A percentile compares a stretch with the other conserved stretches of the same genome.
These are phyloP conservation scores for Malachius bipustulatus DNA, from an alignment of 2,888 invertebrate genomes.

Conservation along the genomic window DNA sequence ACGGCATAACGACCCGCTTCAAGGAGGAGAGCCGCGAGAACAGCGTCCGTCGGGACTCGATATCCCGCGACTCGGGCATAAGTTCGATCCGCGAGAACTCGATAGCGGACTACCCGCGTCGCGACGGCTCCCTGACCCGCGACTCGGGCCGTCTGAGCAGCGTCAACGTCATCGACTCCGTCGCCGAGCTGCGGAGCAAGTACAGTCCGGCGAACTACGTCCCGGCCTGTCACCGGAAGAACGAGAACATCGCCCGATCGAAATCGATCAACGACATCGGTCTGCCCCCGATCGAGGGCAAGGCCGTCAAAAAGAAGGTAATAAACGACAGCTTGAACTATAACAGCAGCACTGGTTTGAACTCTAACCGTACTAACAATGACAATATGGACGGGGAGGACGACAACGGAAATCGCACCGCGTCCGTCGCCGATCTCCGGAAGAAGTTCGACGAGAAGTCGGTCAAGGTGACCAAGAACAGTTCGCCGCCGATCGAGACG, in stretches of 20 bases:
- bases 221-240: conserved; percentile 39
- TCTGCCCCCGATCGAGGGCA: conserved; percentile 33
- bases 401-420: conserved; percentile 47
- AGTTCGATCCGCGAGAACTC: conserved; percentile 31
- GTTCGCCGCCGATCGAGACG: conserved; percentile 13
- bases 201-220: conserved; percentile 66
- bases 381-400: conserved; percentile 32
- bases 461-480: conserved; percentile 24
- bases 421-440: conserved; percentile 47
- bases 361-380: conserved; percentile 36
- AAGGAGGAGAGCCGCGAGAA: conserved; percentile 36
- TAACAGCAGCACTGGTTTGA: conserved; percentile 31
- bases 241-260: conserved; percentile 35
- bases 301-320: conserved; percentile 32
- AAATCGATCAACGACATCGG: conserved; percentile 50
- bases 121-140: conserved; percentile 41
- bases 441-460: conserved; percentile 43
- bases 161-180: conserved; percentile 32
- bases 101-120: conserved; percentile 38
- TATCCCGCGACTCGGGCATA: conserved; percentile 29
- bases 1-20: conserved; percentile 36
- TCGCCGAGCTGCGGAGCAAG: conserved; percentile 58
- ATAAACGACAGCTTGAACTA: conserved; percentile 28
- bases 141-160: conserved; percentile 19
- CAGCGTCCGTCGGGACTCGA: conserved; percentile 28